These are phyloP conservation scores for Catalaphyllia jardinei DNA, from an alignment of 64 coral and sea anemone genomes.

Conservation along the genomic window DNA sequence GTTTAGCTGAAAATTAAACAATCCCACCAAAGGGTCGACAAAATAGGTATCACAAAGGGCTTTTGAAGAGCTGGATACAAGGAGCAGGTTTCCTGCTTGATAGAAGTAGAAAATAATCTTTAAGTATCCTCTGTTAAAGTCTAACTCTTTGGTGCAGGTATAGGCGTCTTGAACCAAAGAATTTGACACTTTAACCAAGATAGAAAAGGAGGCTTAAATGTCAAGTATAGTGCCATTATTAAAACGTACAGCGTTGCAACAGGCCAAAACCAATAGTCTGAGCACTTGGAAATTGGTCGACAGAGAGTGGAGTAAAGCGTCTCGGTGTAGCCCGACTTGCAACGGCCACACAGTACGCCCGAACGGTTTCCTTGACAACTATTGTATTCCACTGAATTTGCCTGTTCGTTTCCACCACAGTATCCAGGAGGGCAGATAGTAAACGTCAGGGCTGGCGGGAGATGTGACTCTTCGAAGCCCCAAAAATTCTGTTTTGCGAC, in stretches of 20 bases:
- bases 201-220: constrained; percentile 51
- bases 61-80: constrained; percentile 23
- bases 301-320: constrained; percentile 68
- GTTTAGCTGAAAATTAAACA: constrained; percentile 72
- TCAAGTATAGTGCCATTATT: constrained; percentile 48
- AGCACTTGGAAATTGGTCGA: constrained; percentile 36
- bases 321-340: constrained; percentile 50
- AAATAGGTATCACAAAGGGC: constrained; percentile 35
- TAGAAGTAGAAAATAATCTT: constrained; percentile 83
- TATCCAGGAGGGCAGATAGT: constrained; percentile 57
- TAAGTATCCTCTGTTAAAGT: constrained; percentile 51
- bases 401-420: not conserved
- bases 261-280: constrained; percentile 74
- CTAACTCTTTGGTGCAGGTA: not conserved
- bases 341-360: constrained; percentile 57
- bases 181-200: constrained; percentile 23
- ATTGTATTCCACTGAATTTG: constrained; percentile 20
- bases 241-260: constrained; percentile 33
- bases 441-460: constrained; percentile 33
- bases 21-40: constrained; percentile 55
- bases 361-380: constrained; percentile 47
- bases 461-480: constrained; percentile 33
- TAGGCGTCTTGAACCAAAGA: constrained; percentile 31
- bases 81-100: constrained; percentile 58
- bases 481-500: constrained; percentile 45